Conservation (phyloP, 37 sponge, comb jelly and placozoan genomes). For the Corticium candelabrum region DNA sequence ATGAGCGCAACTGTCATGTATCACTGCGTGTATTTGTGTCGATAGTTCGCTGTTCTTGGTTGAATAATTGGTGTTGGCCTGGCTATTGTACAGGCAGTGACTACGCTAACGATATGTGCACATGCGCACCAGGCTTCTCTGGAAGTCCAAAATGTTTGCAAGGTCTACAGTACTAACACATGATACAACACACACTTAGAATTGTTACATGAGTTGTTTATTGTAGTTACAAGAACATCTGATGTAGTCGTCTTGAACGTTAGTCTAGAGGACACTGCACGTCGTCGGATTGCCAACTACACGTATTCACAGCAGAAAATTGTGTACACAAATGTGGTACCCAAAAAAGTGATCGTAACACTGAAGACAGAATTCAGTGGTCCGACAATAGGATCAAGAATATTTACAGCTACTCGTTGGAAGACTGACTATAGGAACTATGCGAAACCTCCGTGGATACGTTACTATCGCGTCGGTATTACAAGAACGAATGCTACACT, state of each 20-base stretch:
- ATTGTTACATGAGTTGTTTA: not conserved
- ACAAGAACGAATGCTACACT: too few species aligned
- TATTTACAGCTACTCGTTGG: not conserved
- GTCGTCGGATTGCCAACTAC: not conserved
- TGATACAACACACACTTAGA: too few species aligned
- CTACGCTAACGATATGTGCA: not conserved
- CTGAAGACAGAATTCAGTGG: not conserved
- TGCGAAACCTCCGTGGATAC: not conserved
- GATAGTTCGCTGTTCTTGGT: not conserved
- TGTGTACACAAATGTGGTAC: not conserved
- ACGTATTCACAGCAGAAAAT: too few species aligned
- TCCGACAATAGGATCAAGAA: not conserved
- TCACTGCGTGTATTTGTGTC: not conserved
- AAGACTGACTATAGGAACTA: not conserved
- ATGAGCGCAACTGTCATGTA: not conserved
- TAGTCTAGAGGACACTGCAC: not conserved
- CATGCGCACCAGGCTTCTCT: not conserved
- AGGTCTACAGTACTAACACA: too few species aligned
- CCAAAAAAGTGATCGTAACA: not conserved
- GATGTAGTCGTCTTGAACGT: not conserved
- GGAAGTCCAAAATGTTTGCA: not conserved
- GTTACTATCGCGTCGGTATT: not conserved
- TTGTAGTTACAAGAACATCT: not conserved
- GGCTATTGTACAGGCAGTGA: not conserved
- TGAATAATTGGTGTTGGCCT: not conserved